These are phyloP conservation scores for Copsychus sechellarum DNA, from an alignment of 2,113 vertebrate genomes.

Conservation along the genomic window DNA sequence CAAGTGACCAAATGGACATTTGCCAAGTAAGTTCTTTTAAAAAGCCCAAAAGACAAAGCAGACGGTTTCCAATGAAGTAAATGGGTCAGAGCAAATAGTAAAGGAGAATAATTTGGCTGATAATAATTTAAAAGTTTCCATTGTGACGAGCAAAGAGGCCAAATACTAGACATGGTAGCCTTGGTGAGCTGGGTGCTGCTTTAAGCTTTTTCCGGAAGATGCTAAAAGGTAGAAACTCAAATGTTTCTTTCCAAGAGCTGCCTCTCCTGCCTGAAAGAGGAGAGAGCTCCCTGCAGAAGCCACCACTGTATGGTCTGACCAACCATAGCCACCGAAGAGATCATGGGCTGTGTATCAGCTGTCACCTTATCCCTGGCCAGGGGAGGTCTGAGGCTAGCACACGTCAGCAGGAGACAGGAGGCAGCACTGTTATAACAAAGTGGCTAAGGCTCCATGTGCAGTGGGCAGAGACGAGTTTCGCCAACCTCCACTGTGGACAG, in stretches of 20 bases:
- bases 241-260: accelerated
- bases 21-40: neutral
- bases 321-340: accelerated
- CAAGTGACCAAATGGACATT: neutral
- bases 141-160: neutral
- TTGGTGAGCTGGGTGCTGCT: accelerated
- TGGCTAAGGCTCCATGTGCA: accelerated
- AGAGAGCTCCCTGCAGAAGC: neutral
- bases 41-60: neutral
- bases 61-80: neutral
- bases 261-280: neutral
- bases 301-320: neutral
- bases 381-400: accelerated
- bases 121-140: neutral
- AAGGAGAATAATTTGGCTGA: neutral
- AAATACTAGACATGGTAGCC: neutral
- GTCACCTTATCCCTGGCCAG: neutral
- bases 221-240: neutral
- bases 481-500: neutral
- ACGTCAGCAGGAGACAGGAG: neutral
- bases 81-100: neutral
- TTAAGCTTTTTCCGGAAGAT: neutral
- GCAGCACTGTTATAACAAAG: neutral
- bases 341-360: neutral
- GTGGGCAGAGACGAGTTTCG: neutral